Evolutionary conservation across 2,113 vertebrate species (phyloP), one percentile per base, ranked within the genome.

Genomic region (Channa argus): DNA sequence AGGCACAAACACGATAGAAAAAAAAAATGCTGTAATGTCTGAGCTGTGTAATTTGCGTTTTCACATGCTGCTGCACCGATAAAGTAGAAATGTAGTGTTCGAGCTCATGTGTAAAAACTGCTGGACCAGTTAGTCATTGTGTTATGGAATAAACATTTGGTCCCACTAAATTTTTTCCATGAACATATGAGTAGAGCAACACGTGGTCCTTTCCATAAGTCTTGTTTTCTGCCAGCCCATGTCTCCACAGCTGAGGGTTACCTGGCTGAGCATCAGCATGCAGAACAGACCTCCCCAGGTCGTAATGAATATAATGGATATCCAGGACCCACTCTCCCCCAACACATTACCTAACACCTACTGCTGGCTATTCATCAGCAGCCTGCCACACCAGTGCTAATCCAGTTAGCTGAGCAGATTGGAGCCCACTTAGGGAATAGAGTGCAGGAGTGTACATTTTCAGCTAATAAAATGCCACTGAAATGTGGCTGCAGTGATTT

Each of bases 361-460:
- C 67, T 49, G 63, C 74, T 71, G 52, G 37, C 82, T 80, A 85
- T 89, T 88, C 84, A 89, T 91, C 84, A 86, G 79, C 63, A 41
- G n/a, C 36, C 71, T 61, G 38, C 56, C 3, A 37, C 67, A 38
- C 60, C 7, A 11, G 8, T 13, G 44, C 54, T 81, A 76, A 89
- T 69, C 58, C 53, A 62, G 63, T 85, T 83, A 83, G 61, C 33
- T 4, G 38, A 65, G 61, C 51, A 62, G 58, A 54, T 53, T 63
- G 55, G 59, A 52, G 63, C 14, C 52, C 77, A 38, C 38, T 37
- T 61, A 74, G 82, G 62, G 52, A 79, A 54, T 58, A 33, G 61
- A 89, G 44, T 36, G 63, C 54, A 60, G 4, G 53, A 14, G 62
- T 71, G 72, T 38, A 38, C 51, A 59, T 67, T 63, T 67, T 76